Evolutionary conservation across 2,888 invertebrate genomes (phyloP), one percentile per base, ranked within the genome.

Genomic region (Ophion obscuratus): DNA sequence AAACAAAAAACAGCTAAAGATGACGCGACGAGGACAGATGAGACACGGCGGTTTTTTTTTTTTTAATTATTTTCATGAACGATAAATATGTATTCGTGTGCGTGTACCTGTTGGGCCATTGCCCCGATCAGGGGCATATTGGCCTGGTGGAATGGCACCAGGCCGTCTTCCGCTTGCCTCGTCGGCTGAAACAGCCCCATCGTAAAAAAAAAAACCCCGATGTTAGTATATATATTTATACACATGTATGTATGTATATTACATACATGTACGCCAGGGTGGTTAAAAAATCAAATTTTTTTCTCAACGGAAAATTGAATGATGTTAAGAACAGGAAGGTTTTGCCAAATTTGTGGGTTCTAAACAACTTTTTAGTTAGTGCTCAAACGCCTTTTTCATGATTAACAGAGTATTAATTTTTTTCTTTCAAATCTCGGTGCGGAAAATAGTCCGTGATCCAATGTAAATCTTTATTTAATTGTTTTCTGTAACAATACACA

Each of bases 61-160:
- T 87, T 85, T 57, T 62, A 31, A 84, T 62, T 70, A 11, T 66
- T 82, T 78, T 76, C 7, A 66, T 77, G 73, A 79, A 75, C 82
- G 84, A 84, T 80, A 81, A 80, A 84, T 78, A 81, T 87, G 89
- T 90, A 89, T 91, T 90, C 91, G 88, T 93, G 90, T 92, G 88
- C 93, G 90, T 92, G 88, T 94, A 94, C 94, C 94, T 94, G 94
- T 90, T 94, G 94, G 92, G 92, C 92, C 93, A 94, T 92, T 84
- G 96, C 95, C 88, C 95, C 95, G 91, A 96, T 95, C 57, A 97
- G 96, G 88, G 97, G 96, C 94, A 97, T 95, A 91, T 95, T 94
- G 88, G 95, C 94, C 91, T 95, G 95, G 91, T 95, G 95, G 91
- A 95, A 95, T 82, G 95, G 95, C 90, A 95, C 95, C 91, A 95